Evolutionary conservation across 2,888 invertebrate species (phyloP), one percentile per base, ranked within the genome.

Genomic region (Agrochola lychnidis): DNA sequence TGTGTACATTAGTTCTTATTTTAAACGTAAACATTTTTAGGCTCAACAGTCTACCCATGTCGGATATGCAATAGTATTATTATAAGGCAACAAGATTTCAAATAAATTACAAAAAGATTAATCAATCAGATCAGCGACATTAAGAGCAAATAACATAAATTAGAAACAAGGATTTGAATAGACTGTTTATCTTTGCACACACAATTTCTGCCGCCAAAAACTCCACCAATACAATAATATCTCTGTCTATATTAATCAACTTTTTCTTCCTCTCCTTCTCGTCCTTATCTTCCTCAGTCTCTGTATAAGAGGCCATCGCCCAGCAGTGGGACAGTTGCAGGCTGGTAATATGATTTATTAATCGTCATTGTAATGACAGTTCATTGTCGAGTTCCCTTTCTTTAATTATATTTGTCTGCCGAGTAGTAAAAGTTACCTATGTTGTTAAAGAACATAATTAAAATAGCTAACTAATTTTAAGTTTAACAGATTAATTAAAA

Each of bases 401-500:
- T 22, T 64, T 53, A 14, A 66, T 76, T 40, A 59, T 25, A n/a
- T 66, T 70, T 48, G 22, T 48, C 64, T 56, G 1, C 19, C 22
- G 2, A 40, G 9, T 53, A 59, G 40, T 66, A n/a, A 76, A 67
- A 59, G 53, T 62, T 48, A 67, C 45, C 42, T 67, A 51, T 42
- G 12, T 71, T 62, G 57, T n/a, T 66, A 78, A 42, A 61, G 59
- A 84, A 74, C 57, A 74, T 53, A 64, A 74, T 80, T 75, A 42
- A 63, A 80, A 74, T 70, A 69, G 7, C n/a, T 53, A 70, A 83
- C 59, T 61, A 79, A 73, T 79, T 74, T 53, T 22, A 74, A 84
- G 75, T 84, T 80, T 30, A 45, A 48, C 63, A 64, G 57, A 84
- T 84, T 80, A 25, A 81, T 81, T 82, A 72, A 81, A 84, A 84